Evolutionary conservation across 2,797 vertebrate species (phyloP).

Genomic region (Pristis pectinata): DNA sequence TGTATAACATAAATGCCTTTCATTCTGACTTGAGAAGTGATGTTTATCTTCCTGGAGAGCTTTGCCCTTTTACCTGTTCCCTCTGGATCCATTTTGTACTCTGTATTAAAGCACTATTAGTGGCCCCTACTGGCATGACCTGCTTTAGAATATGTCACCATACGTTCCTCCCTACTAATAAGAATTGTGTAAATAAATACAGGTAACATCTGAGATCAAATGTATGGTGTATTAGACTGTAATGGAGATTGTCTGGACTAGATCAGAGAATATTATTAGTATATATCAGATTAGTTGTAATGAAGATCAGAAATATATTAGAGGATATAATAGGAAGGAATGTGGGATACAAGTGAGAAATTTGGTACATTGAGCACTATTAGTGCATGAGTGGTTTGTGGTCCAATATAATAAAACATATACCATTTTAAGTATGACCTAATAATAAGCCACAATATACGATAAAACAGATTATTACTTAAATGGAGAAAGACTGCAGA

Average conservation of each 20-base stretch:
- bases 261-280: too few species aligned
- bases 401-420: not conserved
- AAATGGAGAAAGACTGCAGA: too few species aligned
- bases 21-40: not conserved
- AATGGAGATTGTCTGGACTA: not conserved
- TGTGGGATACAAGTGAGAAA: not conserved
- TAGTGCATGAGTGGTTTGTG: not conserved
- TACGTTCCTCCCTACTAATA: not conserved
- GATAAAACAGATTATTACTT: too few species aligned
- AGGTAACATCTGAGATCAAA: too few species aligned
- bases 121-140: not conserved
- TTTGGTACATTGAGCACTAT: not conserved
- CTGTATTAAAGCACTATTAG: not conserved
- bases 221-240: too few species aligned
- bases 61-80: not conserved
- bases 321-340: not conserved
- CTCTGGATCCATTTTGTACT: not conserved
- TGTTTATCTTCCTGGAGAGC: not conserved
- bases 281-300: not conserved
- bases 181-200: not conserved
- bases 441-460: not conserved
- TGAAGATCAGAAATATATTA: not conserved
- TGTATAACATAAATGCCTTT: not conserved
- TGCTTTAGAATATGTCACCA: not conserved
- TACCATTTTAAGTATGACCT: not conserved